A percentile compares a stretch with the other conserved stretches of the same genome.
Conservation (phyloP, 2,797 vertebrate species). For the Morus bassanus region DNA sequence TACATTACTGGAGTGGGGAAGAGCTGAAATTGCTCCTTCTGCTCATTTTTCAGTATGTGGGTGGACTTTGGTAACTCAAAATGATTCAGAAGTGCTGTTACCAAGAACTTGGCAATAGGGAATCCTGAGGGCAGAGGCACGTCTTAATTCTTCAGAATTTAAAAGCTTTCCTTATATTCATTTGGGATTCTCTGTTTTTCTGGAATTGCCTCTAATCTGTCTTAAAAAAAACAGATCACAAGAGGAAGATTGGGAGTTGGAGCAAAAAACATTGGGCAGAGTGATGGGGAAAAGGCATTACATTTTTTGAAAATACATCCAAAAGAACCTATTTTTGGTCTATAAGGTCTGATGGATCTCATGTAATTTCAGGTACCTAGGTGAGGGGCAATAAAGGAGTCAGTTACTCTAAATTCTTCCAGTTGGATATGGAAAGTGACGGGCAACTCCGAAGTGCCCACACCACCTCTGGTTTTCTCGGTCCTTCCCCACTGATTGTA, state of each 20-base stretch:
- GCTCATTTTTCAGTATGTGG: background rate
- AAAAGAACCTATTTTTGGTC: background rate
- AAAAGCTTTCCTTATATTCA: background rate
- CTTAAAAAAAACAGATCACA: background rate
- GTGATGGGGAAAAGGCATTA: background rate
- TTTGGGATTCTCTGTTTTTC: background rate
- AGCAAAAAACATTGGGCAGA: background rate
- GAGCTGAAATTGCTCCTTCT: background rate
- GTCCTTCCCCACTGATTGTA: background rate
- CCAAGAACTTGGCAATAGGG: background rate
- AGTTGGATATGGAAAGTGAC: background rate
- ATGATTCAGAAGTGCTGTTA: background rate
- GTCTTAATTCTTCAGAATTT: background rate
- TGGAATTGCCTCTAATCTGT: background rate
- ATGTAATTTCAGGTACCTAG: background rate
- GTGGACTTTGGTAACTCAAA: background rate
- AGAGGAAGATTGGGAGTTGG: background rate
- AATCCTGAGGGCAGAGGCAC: background rate
- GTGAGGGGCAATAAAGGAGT: background rate
- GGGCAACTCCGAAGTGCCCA: background rate
- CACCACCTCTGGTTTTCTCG: background rate
- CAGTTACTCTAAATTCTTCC: background rate
- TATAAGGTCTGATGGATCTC: background rate
- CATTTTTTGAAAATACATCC: background rate
- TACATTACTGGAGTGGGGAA: background rate